Evolutionary conservation across 2,888 invertebrate genomes (phyloP).

Genomic region (Operophtera brumata): DNA sequence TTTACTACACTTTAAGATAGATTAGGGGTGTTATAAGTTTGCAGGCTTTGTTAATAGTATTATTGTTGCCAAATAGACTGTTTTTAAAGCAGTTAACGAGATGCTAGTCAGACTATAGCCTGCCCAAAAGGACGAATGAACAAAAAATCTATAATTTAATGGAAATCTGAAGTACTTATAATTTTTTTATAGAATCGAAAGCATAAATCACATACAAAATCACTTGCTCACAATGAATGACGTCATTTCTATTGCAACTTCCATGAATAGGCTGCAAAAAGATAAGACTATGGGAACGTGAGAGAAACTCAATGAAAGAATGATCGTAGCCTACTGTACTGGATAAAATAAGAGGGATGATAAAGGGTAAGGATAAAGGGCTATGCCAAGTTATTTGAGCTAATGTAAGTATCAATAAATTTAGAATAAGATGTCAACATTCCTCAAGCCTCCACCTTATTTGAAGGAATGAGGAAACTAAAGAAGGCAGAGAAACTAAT

Average conservation of each 20-base stretch:
- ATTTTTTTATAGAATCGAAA: background rate
- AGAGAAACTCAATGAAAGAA: conserved; percentile 7
- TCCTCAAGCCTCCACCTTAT: no score
- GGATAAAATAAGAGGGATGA: background rate
- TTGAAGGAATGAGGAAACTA: no score
- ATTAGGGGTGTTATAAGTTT: no score
- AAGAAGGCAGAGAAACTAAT: no score
- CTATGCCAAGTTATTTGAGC: background rate
- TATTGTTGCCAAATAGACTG: no score
- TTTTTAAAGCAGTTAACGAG: no score
- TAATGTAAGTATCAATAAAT: background rate
- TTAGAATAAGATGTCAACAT: background rate
- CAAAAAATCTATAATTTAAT: no score
- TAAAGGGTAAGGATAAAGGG: background rate
- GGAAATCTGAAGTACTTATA: background rate
- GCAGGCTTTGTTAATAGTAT: no score
- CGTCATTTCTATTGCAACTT: no score
- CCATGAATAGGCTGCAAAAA: conserved; percentile 12
- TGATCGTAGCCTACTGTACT: background rate
- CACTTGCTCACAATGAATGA: no score
- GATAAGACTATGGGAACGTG: conserved; percentile 12
- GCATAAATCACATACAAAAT: background rate
- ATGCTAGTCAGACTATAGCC: no score
- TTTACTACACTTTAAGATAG: background rate
- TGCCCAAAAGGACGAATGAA: no score